phyloP scores from a whole-genome alignment of 2,797 vertebrate genomes.

The Pampus argenteus region DNA sequence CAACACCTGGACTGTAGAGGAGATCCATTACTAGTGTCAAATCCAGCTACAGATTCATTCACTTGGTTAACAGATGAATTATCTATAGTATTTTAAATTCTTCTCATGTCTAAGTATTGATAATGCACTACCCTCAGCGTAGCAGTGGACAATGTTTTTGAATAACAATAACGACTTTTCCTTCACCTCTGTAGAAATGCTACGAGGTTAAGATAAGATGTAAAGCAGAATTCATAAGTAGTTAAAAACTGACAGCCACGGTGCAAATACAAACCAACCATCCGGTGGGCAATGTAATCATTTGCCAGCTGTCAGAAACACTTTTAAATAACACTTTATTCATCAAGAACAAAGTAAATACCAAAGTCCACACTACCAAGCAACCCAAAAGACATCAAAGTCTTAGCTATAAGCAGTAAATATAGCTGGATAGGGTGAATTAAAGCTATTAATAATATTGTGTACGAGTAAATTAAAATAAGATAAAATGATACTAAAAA shows the following conservation, averaged over 20 bases:
- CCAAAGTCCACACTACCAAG: background rate
- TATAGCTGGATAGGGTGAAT: background rate
- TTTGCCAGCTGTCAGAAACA: slow-evolving; percentile 18
- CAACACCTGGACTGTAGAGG: slow-evolving; percentile 21
- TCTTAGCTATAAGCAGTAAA: background rate
- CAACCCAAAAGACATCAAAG: background rate
- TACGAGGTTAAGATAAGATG: slow-evolving; percentile 21
- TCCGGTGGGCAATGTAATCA: background rate
- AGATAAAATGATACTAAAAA: background rate
- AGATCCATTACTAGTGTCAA: slow-evolving; percentile 12
- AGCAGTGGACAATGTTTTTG: background rate
- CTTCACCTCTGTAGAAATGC: slow-evolving; percentile 2
- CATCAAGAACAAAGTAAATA: slow-evolving; percentile 13
- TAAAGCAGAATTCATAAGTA: slow-evolving; percentile 6
- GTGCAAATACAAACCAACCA: slow-evolving; percentile 11
- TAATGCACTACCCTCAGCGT: background rate
- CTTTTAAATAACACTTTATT: slow-evolving; percentile 11
- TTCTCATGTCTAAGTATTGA: background rate
- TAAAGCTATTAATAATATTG: background rate
- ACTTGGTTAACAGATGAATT: slow-evolving; percentile 6
- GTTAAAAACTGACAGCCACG: slow-evolving; percentile 17
- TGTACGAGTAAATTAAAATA: background rate
- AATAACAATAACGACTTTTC: background rate
- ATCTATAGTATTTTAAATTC: slow-evolving; percentile 12
- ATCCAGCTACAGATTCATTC: slow-evolving; percentile 8